Evolutionary conservation across 1,140 invertebrate genomes (phyloP), one percentile per base, ranked within the genome.

Genomic region (Watersipora subatra): DNA sequence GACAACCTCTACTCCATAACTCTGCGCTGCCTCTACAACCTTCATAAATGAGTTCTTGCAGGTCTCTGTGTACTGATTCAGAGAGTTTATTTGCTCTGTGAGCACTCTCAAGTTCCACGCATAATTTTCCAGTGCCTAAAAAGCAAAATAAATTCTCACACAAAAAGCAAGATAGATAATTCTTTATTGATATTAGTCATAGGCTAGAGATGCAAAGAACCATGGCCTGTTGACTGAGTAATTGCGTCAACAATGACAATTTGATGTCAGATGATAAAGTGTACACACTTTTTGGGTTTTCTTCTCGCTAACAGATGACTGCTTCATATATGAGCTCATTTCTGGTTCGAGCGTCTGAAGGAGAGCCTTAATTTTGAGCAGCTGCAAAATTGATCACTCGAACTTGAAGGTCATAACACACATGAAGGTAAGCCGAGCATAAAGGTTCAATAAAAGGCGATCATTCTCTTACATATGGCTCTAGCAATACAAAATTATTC

Each of bases 91-190:
- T 69, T 85, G 84, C 27, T 83, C 83, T 66, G 83, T 80, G 22
- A 85, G 71, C 22, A 85, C 76, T 22, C 84, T 72, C 24, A 84
- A 78, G 72, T 85, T 85, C 84, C 84, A 85, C 2, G 82, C 82
- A 75, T 82, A 85, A 69, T 84, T 85, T 66, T 85, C 84, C 58
- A 72, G 69, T 28, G 78, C 77, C 78, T 79, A 67, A 12, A 70
- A 66, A 30, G 65, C 0, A 62, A 46, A 20, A 17, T 15, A 17
- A 61, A 61, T 24, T 17, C 15, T 61, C 15, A 61, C 15, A 24
- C 12, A 61, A 24, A 55, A 15, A 55, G n/a, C 15, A 15, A 55
- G 46, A 55, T 15, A 15, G 15, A n/a, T 15, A 55, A 15, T 55
- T 55, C 15, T 15, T 15, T 55, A 15, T 15, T 55, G 46, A 55